These are phyloP conservation scores for Eugnorisma glareosa DNA, from an alignment of 2,888 invertebrate species.

Conservation along the genomic window DNA sequence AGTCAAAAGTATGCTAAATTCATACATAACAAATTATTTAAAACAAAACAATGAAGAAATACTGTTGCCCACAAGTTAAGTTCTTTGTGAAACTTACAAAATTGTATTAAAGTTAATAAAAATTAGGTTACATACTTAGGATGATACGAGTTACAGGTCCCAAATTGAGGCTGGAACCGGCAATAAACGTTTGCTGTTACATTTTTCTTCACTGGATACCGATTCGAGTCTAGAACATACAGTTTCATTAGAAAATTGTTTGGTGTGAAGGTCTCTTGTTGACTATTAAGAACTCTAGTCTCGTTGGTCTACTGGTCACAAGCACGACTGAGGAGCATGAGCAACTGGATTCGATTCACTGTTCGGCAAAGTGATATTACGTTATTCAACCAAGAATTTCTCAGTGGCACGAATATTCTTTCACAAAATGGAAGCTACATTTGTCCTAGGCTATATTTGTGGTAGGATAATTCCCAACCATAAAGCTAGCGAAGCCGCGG, in stretches of 20 bases:
- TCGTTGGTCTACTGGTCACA: neutral
- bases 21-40: too few relatives aligned
- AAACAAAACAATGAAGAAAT: neutral
- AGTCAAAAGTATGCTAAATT: neutral
- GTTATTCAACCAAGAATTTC: neutral
- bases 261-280: neutral
- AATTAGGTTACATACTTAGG: conserved; percentile 65
- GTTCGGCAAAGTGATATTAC: neutral
- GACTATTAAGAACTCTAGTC: neutral
- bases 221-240: conserved; percentile 66
- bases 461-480: neutral
- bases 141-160: conserved; percentile 76
- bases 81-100: neutral
- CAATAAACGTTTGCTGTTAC: conserved; percentile 70
- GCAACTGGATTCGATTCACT: neutral
- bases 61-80: neutral
- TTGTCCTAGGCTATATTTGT: neutral
- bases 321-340: neutral
- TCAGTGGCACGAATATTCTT: neutral
- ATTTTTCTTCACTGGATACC: conserved; percentile 45
- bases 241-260: neutral
- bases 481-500: neutral
- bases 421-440: neutral
- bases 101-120: neutral
- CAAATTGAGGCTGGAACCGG: conserved; percentile 81